Evolutionary conservation across 2,888 invertebrate genomes (phyloP), one percentile per base, ranked within the genome.

Genomic region (Brachyptera putata): DNA sequence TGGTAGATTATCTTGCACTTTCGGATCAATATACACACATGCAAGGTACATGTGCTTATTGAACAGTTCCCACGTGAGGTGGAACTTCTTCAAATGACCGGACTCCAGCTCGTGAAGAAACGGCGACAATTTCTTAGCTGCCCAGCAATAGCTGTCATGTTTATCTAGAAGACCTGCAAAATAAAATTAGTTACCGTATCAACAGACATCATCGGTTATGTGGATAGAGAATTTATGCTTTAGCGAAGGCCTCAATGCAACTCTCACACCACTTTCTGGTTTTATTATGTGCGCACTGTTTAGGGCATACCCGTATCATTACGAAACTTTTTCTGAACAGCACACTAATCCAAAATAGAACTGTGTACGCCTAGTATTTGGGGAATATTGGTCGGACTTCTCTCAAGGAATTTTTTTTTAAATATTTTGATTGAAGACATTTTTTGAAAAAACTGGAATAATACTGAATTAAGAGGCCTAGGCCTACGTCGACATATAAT

Each of bases 1-100:
- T 63, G 80, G 80, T 56, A 82, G 73, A 70, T 77, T 79, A 65
- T 78, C 79, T 67, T 81, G 80, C 63, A 83, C 77, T 55, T 79
- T 72, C 46, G 80, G 78, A 70, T 84, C 82, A 41, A 64, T 71
- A 66, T 75, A 79, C 34, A 78, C 75, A 63, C 77, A 74, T 55
- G 75, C 75, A 65, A 85, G 84, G 73, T 84, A 86, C 64, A 86
- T 76, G 68, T 82, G 82, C 68, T 84, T 84, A 73, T 85, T 84
- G 64, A 85, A 80, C 67, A 83, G 77, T 67, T 83, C 81, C 85
- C 86, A 86, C 4, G 82, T 82, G 49, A 86, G 76, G 67, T 81
- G 80, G 68, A 84, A 84, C 68, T 79, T 80, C 65, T 79, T 79
- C 64, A 84, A 74, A 69, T 84, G 80, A 64, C 81, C 78, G 60